Evolutionary conservation across 1,140 invertebrate species (phyloP), one percentile per base, ranked within the genome.

Genomic region (Zaprionus inermis): DNA sequence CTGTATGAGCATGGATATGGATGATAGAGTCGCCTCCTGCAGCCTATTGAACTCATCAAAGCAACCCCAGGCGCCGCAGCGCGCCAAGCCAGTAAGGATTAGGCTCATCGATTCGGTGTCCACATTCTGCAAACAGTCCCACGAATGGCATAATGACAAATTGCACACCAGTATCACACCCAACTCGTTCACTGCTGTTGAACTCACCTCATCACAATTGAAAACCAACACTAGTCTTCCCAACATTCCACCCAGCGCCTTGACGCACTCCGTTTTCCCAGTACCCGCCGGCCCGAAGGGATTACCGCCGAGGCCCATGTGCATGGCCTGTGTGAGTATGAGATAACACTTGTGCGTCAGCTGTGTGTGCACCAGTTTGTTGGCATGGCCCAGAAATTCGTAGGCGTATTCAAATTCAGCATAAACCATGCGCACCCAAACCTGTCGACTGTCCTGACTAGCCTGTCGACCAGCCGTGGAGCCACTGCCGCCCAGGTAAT

Each of bases 231-330:
- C 98, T 76, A 98, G 95, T 61, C 98, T 93, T 0, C 98, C 98
- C 78, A 99, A 94, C 66, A 98, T 94, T 11, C 95, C 94, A 14
- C 98, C 98, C 1, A 99, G 93, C 14, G 98, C 97, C 94, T 99
- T 99, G 0, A 99, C 98, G 38, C 98, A 98, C 93, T 99, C 98
- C 6, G 98, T 99, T 94, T 99, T 99, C 0, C 98, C 98, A 1
- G 98, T 99, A 64, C 98, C 98, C 73, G 98, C 98, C 16, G 98
- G 98, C n/a, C 99, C 99, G 91, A 99, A 99, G 0, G 99, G 99
- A 94, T 99, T 99, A 11, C 98, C 99, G 64, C 99, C 98, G 54
- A 99, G 94, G 5, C 99, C 99, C 92, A 99, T 95, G 89, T 97
- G 95, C 95, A 99, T 96, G 5, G 97, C 97, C 94, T 99, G 98